phyloP scores from a whole-genome alignment of 2,888 invertebrate species.

The Drosophila pseudotalamancana region DNA sequence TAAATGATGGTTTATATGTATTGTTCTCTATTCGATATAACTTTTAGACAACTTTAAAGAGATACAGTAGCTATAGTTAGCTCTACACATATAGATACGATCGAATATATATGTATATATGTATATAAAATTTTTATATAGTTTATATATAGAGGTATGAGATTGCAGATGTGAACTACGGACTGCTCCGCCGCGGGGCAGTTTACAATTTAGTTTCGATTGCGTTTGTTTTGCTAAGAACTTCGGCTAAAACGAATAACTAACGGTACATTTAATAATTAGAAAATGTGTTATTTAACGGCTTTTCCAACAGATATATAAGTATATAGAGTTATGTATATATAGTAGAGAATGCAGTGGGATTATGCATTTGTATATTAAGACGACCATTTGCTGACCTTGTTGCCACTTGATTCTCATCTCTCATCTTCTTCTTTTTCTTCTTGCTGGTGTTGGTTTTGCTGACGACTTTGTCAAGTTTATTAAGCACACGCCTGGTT shows the following conservation, averaged over 20 bases:
- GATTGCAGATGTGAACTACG: conserved; percentile 42
- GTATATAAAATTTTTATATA: no score
- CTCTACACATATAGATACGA: conserved; percentile 38
- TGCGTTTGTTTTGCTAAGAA: conserved; percentile 38
- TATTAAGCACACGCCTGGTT: conserved; percentile 64
- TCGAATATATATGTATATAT: conserved; percentile 10
- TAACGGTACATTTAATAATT: conserved; percentile 56
- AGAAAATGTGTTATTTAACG: conserved; percentile 47
- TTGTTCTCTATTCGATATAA: conserved; percentile 6
- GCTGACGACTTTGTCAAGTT: conserved; percentile 30
- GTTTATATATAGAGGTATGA: conserved; percentile 1
- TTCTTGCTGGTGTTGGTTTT: conserved; percentile 12
- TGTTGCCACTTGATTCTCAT: conserved; percentile 52
- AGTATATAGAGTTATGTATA: conserved; percentile 33
- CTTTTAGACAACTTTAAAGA: conserved; percentile 8
- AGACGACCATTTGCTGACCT: conserved; percentile 79
- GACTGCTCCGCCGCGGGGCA: conserved; percentile 54
- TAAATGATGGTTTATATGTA: conserved; percentile 13
- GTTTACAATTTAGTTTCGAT: conserved; percentile 60
- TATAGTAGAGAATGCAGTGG: conserved; percentile 43
- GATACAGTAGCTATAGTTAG: conserved; percentile 16
- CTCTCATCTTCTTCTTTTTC: neutral
- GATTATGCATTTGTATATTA: conserved; percentile 58
- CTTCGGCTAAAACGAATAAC: conserved; percentile 42
- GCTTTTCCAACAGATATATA: conserved; percentile 35